Evolutionary conservation across 2,888 invertebrate species (phyloP), one percentile per base, ranked within the genome.

Genomic region (Phania funesta): DNA sequence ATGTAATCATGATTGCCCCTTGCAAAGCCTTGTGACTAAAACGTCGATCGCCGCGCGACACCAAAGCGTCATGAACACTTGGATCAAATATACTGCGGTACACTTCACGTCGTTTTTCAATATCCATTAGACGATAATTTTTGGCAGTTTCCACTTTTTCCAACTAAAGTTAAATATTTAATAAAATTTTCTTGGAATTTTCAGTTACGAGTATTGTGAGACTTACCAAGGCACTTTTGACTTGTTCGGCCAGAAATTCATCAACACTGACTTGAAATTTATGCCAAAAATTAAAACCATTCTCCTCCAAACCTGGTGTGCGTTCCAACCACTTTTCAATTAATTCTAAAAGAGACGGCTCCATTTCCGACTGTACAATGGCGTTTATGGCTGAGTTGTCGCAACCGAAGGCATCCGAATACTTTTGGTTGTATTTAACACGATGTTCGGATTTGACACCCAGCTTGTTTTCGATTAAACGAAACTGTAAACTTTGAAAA

Each of bases 1-100:
- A 95, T 1, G 96, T 98, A 74, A 99, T 98, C 96, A 99, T 97
- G 88, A 99, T 95, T 26, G 99, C 99, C 4, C 99, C 99, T 89
- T 99, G 98, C 67, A 99, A 92, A 0, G 99, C 99, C 76, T 93
- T 93, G 91, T 99, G 97, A 2, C 96, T 96, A 86, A 99, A 94
- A 82, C 98, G 87, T 0, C 91, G 87, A 83, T 91, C 91, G 16
- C 98, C 98, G 81, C 98, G 93, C 1, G 95, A 93, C 0, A 97
- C 93, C 32, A 98, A 92, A 0, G 96, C 95, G 56, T 96, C 94
- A 89, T 99, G 98, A 2, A 95, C 94, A 0, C 93, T 93, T 2
- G 94, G 94, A 88, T 98, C 96, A 89, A 99, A 97, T 85, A 99
- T 95, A 6, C 97, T 96, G 70, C 96, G 95, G 91, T 97, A 99